Base-by-base conservation (phyloP, 2,888 invertebrate genomes). In the Portevinia maculata region DNA sequence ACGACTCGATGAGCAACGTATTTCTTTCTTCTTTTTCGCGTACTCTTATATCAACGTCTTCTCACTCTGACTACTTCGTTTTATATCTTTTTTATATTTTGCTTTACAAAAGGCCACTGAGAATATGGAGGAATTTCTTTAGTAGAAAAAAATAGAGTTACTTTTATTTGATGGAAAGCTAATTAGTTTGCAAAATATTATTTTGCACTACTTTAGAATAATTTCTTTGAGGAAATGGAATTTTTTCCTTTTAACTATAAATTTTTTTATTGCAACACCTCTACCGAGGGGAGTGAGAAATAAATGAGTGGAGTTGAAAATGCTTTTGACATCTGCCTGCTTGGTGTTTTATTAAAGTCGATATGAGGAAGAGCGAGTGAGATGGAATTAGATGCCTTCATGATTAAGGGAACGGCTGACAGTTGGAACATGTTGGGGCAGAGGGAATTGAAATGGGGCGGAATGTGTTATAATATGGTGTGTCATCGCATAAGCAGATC, bases 21-120 rank as follows among this genome's bases (percentile, higher is more conserved):
- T 64, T 62, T 67, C 60, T 64, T 50, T 76, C 62, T 59, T 44
- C 50, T 44, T 70, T 39, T 37, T 57, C 71, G 67, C 48, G 48
- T 46, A 15, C 17, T 53, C 19, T 11, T 78, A 7, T 15, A 39
- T 13, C 55, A 37, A 48, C 19, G 44, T 71, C 59, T 19, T 53
- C 70, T 71, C 71, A 48, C 76, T 83, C 83, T 67, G 28, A 55
- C 76, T 71, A 60, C 55, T 83, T 70, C 57, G 60, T 53, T 62
- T 60, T 65, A 60, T 52, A 60, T 67, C 50, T 67, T 83, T 67
- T 78, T 44, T 62, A 76, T 71, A 76, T 75, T 81, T 71, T 81
- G 65, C 81, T 83, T 75, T 65, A 83, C 65, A 76, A 81, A 83
- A 83, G 83, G 76, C 83, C 83, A 83, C 83, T 83, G 62, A 69